A percentile compares a stretch with the other conserved stretches of the same genome.
phyloP scores from a whole-genome alignment of 2,888 invertebrate genomes.

The Byasa hedistus region DNA sequence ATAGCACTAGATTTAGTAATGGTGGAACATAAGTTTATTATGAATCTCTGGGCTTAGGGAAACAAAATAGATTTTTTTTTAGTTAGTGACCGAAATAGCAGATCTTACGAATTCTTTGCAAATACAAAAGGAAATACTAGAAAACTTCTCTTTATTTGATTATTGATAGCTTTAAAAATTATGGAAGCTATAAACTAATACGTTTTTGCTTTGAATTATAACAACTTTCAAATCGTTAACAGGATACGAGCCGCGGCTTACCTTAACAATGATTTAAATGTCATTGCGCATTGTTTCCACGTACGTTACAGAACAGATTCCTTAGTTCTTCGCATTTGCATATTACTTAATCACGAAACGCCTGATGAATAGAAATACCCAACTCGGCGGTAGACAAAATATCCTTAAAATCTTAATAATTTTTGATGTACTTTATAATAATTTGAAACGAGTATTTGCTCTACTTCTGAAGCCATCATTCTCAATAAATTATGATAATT shows the following conservation, averaged over 20 bases:
- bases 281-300: constrained; percentile 25
- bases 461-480: neutral
- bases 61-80: too few relatives aligned
- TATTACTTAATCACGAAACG: constrained; percentile 17
- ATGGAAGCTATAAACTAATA: neutral
- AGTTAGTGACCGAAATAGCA: too few relatives aligned
- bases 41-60: too few relatives aligned
- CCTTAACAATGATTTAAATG: constrained; percentile 18
- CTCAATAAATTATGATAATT: too few relatives aligned
- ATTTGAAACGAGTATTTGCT: neutral
- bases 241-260: constrained; percentile 12
- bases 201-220: constrained; percentile 9
- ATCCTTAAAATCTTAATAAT: neutral
- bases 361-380: constrained; percentile 6
- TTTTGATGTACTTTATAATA: neutral
- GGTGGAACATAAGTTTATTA: too few relatives aligned
- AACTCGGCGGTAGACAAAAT: neutral
- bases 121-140: too few relatives aligned
- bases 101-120: too few relatives aligned
- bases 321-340: constrained; percentile 14
- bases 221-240: constrained; percentile 20
- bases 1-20: too few relatives aligned
- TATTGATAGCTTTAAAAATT: neutral
- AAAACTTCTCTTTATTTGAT: neutral
- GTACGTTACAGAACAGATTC: constrained; percentile 26